These are phyloP conservation scores for Strix uralensis DNA, from an alignment of 2,113 vertebrate species.

Conservation along the genomic window DNA sequence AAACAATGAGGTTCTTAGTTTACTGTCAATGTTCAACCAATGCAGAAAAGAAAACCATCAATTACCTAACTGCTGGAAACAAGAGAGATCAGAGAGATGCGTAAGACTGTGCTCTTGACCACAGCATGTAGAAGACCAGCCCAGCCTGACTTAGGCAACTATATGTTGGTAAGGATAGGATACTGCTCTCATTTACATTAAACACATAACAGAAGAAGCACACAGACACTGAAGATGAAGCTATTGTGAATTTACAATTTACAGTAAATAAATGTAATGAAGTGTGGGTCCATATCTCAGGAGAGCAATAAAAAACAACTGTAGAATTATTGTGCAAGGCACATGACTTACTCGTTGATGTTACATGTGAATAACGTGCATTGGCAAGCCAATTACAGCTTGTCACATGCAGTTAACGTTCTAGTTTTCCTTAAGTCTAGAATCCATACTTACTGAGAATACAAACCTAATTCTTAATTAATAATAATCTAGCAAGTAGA, in stretches of 20 bases:
- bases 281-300: not conserved
- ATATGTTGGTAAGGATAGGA: not conserved
- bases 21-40: not conserved
- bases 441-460: not conserved
- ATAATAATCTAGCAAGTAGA: not conserved
- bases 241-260: not conserved
- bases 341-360: not conserved
- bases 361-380: not conserved
- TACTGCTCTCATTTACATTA: not conserved
- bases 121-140: not conserved
- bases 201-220: not conserved
- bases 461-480: not conserved
- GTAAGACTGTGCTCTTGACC: not conserved
- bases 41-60: not conserved
- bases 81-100: not conserved
- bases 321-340: not conserved
- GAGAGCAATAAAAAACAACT: not conserved
- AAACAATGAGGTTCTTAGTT: not conserved
- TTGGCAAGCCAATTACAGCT: not conserved
- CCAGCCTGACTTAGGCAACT: not conserved
- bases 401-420: not conserved
- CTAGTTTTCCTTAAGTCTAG: not conserved
- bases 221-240: not conserved
- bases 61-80: not conserved
- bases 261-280: not conserved